Percentiles rank a stretch among this genome's conserved stretches.
Conservation (phyloP, 2,113 vertebrate species). For the Pseudois nayaur region DNA sequence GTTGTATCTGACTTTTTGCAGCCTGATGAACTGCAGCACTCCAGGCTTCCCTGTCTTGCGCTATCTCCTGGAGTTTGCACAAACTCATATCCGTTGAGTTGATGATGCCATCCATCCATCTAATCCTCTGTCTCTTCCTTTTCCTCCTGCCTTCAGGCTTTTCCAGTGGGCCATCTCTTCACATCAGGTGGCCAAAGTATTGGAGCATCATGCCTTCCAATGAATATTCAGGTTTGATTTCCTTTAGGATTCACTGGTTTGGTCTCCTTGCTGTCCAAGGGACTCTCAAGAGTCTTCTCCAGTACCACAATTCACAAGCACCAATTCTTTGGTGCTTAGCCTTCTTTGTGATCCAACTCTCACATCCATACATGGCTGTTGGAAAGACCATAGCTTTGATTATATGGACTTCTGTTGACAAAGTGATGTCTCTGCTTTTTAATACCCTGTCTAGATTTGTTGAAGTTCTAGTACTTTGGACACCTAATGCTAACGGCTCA, state of each 20-base stretch:
- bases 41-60: background rate
- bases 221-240: background rate
- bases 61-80: background rate
- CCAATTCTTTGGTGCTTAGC: background rate
- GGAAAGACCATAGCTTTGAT: background rate
- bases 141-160: background rate
- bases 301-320: background rate
- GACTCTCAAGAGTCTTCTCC: background rate
- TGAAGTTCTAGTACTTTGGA: background rate
- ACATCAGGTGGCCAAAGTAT: background rate
- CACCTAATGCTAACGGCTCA: background rate
- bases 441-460: background rate
- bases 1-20: background rate
- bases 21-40: fast-evolving
- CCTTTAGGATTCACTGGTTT: background rate
- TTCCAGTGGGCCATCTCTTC: background rate
- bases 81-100: background rate
- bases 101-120: background rate
- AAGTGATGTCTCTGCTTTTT: background rate
- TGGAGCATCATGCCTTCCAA: background rate
- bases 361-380: background rate
- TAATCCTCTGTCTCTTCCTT: background rate
- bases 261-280: background rate
- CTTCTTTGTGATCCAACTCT: background rate
- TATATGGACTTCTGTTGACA: background rate